Percentiles rank a stretch among this genome's conserved stretches.
These are phyloP conservation scores for Pelusios castaneus DNA, from an alignment of 2,113 vertebrate species.

Conservation along the genomic window DNA sequence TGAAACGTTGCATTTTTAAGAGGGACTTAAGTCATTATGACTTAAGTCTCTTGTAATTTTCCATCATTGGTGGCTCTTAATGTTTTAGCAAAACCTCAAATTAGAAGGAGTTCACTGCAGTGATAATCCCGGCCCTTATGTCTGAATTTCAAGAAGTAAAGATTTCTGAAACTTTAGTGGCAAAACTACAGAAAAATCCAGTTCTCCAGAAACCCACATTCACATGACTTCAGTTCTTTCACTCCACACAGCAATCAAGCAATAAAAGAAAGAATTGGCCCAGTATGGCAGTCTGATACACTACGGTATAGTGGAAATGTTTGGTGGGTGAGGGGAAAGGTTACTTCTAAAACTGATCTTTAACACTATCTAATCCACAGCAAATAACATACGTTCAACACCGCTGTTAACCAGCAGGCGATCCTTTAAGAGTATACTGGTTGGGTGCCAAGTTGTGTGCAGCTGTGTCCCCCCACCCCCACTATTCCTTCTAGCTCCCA, in stretches of 20 bases:
- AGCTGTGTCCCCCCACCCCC: neutral
- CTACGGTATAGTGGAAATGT: slow-evolving; percentile 45
- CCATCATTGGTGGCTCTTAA: neutral
- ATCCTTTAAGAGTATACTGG: neutral
- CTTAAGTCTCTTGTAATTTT: neutral
- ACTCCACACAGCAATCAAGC: slow-evolving; percentile 39
- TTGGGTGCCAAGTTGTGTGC: neutral
- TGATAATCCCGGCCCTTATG: neutral
- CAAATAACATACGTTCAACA: slow-evolving; percentile 33
- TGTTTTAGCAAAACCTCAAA: neutral
- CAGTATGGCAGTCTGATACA: slow-evolving; percentile 42
- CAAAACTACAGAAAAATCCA: neutral
- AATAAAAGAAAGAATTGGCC: slow-evolving; percentile 60
- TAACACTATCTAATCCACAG: neutral
- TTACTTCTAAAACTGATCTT: slow-evolving; percentile 1
- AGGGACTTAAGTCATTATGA: neutral
- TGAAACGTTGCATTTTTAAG: neutral
- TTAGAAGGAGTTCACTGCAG: neutral
- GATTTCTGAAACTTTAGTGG: neutral
- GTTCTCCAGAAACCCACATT: neutral
- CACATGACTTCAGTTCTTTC: slow-evolving; percentile 37
- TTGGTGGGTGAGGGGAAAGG: slow-evolving; percentile 15
- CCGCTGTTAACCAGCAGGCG: neutral
- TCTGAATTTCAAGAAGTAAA: neutral
- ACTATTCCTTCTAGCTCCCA: neutral